Conservation (phyloP, 1,140 invertebrate species). For the Panagrolaimus sp. region DNA sequence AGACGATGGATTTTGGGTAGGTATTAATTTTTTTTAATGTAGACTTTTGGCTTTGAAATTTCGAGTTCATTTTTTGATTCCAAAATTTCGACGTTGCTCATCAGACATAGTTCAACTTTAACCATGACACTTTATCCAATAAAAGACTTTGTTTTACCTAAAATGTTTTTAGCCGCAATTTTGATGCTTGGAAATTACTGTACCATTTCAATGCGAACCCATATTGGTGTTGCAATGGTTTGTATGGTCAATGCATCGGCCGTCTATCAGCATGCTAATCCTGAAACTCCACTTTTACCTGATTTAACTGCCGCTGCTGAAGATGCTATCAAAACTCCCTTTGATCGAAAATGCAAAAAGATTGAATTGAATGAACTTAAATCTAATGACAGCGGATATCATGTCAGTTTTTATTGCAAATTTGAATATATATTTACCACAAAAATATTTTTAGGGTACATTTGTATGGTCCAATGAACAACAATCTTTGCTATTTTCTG, state of each 20-base stretch:
- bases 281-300: not conserved
- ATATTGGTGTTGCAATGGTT: constrained; percentile 15
- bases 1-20: too few relatives aligned
- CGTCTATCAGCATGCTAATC: not conserved
- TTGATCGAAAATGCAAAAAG: not conserved
- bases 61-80: too few relatives aligned
- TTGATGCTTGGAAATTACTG: not conserved
- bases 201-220: not conserved
- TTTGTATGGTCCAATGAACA: constrained; percentile 24
- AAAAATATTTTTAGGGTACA: constrained; percentile 25
- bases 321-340: not conserved
- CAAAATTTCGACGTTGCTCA: too few relatives aligned
- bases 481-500: constrained; percentile 31
- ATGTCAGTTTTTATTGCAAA: not conserved
- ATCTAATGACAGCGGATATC: not conserved
- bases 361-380: not conserved
- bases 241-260: constrained; percentile 35
- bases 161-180: not conserved
- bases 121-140: too few relatives aligned
- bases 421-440: not conserved
- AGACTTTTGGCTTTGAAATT: too few relatives aligned
- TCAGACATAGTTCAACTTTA: too few relatives aligned
- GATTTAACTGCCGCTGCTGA: too few relatives aligned
- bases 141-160: too few relatives aligned
- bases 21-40: too few relatives aligned